phyloP scores from a whole-genome alignment of 2,888 invertebrate genomes.

The Isotomurus palustris region DNA sequence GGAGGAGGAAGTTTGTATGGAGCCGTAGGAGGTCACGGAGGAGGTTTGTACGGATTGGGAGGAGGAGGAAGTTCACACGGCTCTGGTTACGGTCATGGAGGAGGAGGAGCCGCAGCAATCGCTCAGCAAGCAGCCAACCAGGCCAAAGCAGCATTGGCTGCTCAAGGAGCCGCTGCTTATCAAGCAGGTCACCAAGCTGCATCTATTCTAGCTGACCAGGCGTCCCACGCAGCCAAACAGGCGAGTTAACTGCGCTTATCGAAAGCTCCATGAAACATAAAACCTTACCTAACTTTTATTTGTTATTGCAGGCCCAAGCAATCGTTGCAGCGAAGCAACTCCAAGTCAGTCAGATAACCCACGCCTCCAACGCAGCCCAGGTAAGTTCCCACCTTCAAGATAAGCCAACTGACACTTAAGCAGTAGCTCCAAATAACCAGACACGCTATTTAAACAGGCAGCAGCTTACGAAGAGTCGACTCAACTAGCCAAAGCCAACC shows the following conservation, averaged over 20 bases:
- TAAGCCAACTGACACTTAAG: no score
- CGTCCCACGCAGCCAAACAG: conserved; percentile 26
- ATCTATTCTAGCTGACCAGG: conserved; percentile 25
- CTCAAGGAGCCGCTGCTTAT: conserved; percentile 25
- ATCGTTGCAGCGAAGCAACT: conserved; percentile 32
- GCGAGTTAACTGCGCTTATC: background rate
- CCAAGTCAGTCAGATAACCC: conserved; percentile 30
- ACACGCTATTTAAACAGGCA: background rate
- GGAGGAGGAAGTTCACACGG: background rate
- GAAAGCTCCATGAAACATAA: background rate
- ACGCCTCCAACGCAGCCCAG: conserved; percentile 33
- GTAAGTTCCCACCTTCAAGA: background rate
- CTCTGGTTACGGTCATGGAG: background rate
- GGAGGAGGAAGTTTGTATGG: background rate
- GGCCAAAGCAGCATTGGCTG: conserved; percentile 27
- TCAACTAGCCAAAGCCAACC: conserved; percentile 6
- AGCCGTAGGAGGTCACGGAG: background rate
- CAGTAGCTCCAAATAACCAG: background rate
- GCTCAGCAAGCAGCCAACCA: conserved; percentile 34
- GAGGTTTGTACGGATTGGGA: no score
- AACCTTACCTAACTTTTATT: background rate
- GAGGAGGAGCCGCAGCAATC: conserved; percentile 29
- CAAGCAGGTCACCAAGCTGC: conserved; percentile 22
- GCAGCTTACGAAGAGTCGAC: conserved; percentile 10
- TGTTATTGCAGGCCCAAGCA: conserved; percentile 21